Base-by-base conservation (phyloP, 1,140 invertebrate genomes). In the Probaryconus sp. region DNA sequence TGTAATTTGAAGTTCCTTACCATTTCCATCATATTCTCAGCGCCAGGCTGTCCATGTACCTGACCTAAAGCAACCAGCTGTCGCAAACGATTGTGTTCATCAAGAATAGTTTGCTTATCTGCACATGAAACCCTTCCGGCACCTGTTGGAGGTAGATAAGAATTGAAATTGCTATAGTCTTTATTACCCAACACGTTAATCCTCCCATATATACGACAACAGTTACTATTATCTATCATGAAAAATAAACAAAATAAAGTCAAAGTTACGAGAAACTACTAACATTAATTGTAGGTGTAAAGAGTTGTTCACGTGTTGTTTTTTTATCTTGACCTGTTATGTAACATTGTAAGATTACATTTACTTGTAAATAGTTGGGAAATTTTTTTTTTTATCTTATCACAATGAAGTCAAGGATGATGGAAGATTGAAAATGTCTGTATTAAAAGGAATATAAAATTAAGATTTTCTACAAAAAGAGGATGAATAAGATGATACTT, bases 11-110 rank as follows among this genome's bases (percentile, higher is more conserved):
- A 28, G 38, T 51, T 35, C 26, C 61, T 86, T 87, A 94, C 94
- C 91, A 96, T 92, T 88, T 95, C 93, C 85, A 91, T 91, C 91
- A 94, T 93, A 86, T 95, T 95, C 73, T 93, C 92, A 1, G 94
- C 92, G 20, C 91, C 91, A 16, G 92, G 91, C 77, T 95, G 94
- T 31, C 92, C 92, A 50, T 89, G 90, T 78, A 95, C 91, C 79
- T 92, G 90, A 30, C 94, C 94, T 40, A 92, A 88, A 56, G 94
- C 94, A 55, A 96, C 93, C n/a, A 90, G 87, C 81, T 94, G 92
- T 81, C 95, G 87, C 21, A 94, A 89, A 60, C 90, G 89, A 88
- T 96, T 96, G 88, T 96, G 95, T 71, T 92, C 89, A 77, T 94
- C 91, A 45, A 95, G 89, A 70, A 95, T 94, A 20, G 89, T 88